Evolutionary conservation across 2,797 vertebrate species (phyloP).

Genomic region (Cirrhinus molitorella): DNA sequence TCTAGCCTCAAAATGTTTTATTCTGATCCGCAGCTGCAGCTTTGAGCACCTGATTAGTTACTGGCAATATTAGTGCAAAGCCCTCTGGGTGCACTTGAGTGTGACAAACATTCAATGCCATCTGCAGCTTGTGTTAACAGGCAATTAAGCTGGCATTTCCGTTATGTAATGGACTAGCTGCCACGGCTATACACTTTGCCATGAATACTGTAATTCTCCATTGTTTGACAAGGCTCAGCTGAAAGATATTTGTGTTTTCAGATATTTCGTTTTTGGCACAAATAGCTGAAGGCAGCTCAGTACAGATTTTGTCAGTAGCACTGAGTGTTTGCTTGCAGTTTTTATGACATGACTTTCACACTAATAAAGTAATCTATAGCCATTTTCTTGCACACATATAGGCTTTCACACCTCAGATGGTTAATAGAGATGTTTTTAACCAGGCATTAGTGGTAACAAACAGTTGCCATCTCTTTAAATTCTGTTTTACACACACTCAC

Average conservation of each 20-base stretch:
- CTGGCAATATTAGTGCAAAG: conserved; percentile 37
- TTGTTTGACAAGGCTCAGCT: conserved; percentile 30
- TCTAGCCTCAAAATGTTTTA: conserved; percentile 7
- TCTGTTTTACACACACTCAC: conserved; percentile 6
- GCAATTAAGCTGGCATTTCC: conserved; percentile 40
- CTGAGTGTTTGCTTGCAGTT: background rate
- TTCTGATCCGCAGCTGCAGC: conserved; percentile 39
- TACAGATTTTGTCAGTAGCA: background rate
- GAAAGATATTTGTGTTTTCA: conserved; percentile 4
- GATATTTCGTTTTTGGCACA: conserved; percentile 4
- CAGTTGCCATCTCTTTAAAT: background rate
- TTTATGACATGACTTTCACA: background rate
- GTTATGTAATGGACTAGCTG: conserved; percentile 30
- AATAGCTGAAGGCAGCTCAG: background rate
- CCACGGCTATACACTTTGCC: conserved; percentile 15
- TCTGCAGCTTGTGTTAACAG: conserved; percentile 38
- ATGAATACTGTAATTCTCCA: conserved; percentile 25
- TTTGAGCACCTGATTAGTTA: conserved; percentile 29
- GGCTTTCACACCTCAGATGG: background rate
- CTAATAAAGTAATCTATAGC: background rate
- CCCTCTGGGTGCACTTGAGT: conserved; percentile 44
- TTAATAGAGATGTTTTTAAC: background rate
- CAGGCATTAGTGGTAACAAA: background rate
- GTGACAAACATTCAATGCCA: conserved; percentile 40
- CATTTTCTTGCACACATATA: background rate